Base-by-base conservation (phyloP, 2,113 vertebrate genomes). In the Lucifuga dentata region DNA sequence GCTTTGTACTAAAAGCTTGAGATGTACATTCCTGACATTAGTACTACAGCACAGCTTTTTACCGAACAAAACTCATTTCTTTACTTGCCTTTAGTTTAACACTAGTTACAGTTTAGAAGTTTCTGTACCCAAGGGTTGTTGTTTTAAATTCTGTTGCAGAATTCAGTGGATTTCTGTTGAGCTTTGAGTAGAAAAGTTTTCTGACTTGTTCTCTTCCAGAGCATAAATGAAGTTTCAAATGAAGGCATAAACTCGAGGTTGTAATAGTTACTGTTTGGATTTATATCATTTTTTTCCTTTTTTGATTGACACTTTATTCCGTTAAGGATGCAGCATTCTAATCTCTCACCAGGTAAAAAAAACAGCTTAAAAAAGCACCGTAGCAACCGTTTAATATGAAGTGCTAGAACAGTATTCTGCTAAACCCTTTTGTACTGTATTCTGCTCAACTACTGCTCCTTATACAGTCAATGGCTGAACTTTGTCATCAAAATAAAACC, bases 401-500 rank as follows among this genome's bases (percentile, higher is more conserved):
- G 26, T 3, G 26, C 20, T 45, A 76, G 50, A 78, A 66, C 32
- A 62, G 59, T 70, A 50, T 71, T 86, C 62, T 58, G 56, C 48
- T 52, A 58, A 38, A 15, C 66, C 29, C 15, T 33, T 16, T 16
- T 60, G 71, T 76, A 79, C 61, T 53, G 52, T 83, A 55, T 29
- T 39, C 20, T 45, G 58, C 7, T 38, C 29, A 61, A 21, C 56
- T 68, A 44, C 40, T 38, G 41, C 62, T 78, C 35, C 26, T 13
- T 35, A 63, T 46, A 45, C 24, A 59, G 52, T 17, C 12, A 7
- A 51, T 66, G 63, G 64, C 79, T 75, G 63, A 57, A 69, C 68
- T 76, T 86, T 81, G 53, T 41, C 70, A 76, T 65, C 72, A 49
- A 44, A 89, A 89, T 82, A 84, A 86, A 86, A 82, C 49, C 56